These are phyloP conservation scores for Sebastes alutus DNA, from an alignment of 2,797 vertebrate species.

Conservation along the genomic window DNA sequence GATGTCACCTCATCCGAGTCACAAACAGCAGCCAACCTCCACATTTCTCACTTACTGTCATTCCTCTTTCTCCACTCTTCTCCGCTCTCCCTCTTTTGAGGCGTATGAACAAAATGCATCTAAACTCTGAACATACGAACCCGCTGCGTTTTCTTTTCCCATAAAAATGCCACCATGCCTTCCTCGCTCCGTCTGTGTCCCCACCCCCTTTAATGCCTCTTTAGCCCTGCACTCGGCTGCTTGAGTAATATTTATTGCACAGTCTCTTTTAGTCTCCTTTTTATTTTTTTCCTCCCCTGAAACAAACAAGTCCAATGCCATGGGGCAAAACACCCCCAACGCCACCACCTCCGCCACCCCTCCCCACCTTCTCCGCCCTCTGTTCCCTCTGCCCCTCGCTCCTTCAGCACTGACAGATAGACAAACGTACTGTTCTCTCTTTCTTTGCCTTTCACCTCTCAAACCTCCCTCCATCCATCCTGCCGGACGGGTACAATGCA, in stretches of 20 bases:
- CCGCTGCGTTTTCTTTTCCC: slow-evolving; percentile 18
- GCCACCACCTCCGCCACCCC: slow-evolving; percentile 36
- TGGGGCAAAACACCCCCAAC: slow-evolving; percentile 60
- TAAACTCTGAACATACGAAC: slow-evolving; percentile 44
- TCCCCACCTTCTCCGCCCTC: slow-evolving; percentile 50
- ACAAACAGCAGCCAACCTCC: slow-evolving; percentile 52
- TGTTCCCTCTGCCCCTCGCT: slow-evolving; percentile 59
- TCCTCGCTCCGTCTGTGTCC: slow-evolving; percentile 20
- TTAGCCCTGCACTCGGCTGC: slow-evolving; percentile 62
- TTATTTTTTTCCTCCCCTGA: slow-evolving; percentile 35
- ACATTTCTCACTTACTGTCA: slow-evolving; percentile 40
- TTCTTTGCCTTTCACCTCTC: slow-evolving; percentile 81
- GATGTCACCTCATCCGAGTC: slow-evolving; percentile 52
- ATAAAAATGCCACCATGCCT: slow-evolving; percentile 50
- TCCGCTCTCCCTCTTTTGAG: slow-evolving; percentile 7
- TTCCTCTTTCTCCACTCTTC: slow-evolving; percentile 20
- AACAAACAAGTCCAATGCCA: slow-evolving; percentile 82
- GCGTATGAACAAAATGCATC: slow-evolving; percentile 47
- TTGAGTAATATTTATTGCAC: slow-evolving; percentile 80
- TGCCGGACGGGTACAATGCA: slow-evolving; percentile 84
- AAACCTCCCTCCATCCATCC: slow-evolving; percentile 82
- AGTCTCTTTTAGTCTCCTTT: slow-evolving; percentile 56
- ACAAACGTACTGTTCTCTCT: slow-evolving; percentile 83
- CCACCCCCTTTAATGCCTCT: slow-evolving; percentile 54
- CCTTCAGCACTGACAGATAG: slow-evolving; percentile 82